phyloP scores from a whole-genome alignment of 2,888 invertebrate species.

The Mycogona germanica region DNA sequence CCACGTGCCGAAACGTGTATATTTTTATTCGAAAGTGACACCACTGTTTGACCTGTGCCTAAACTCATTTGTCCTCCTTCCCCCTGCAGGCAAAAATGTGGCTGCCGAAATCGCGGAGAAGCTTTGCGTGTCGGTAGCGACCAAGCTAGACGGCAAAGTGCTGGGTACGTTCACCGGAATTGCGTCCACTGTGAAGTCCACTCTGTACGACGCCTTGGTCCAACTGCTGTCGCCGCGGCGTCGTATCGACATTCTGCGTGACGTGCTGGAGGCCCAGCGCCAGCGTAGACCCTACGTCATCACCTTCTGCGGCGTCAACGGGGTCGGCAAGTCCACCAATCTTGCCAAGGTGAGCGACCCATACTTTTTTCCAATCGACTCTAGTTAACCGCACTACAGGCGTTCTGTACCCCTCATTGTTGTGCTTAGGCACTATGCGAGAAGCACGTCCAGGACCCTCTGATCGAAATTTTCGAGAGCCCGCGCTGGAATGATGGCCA shows the following conservation, averaged over 20 bases:
- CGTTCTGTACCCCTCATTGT: too few species aligned
- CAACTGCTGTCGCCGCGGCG: slow-evolving; percentile 89
- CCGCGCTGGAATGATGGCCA: too few species aligned
- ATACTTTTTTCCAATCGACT: too few species aligned
- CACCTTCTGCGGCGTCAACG: slow-evolving; percentile 97
- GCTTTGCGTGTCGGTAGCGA: slow-evolving; percentile 82
- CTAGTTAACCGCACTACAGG: too few species aligned
- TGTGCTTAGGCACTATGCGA: too few species aligned
- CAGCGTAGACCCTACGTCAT: slow-evolving; percentile 83
- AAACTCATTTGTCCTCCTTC: neutral
- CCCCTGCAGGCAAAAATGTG: slow-evolving; percentile 68
- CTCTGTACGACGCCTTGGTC: slow-evolving; percentile 81
- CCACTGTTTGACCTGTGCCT: too few species aligned
- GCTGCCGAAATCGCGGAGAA: slow-evolving; percentile 90
- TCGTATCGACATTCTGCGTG: slow-evolving; percentile 90
- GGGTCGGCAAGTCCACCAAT: slow-evolving; percentile 98
- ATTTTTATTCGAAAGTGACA: neutral
- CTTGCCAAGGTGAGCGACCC: slow-evolving; percentile 69
- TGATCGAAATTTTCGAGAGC: too few species aligned
- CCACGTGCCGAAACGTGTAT: too few species aligned
- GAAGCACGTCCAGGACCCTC: too few species aligned
- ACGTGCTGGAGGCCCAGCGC: slow-evolving; percentile 76
- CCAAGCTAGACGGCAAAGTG: slow-evolving; percentile 74
- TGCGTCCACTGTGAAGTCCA: slow-evolving; percentile 71
- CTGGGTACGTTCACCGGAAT: slow-evolving; percentile 92